Evolutionary conservation across 1,140 invertebrate species (phyloP), one percentile per base, ranked within the genome.

Genomic region (Trinorchestia longiramus): DNA sequence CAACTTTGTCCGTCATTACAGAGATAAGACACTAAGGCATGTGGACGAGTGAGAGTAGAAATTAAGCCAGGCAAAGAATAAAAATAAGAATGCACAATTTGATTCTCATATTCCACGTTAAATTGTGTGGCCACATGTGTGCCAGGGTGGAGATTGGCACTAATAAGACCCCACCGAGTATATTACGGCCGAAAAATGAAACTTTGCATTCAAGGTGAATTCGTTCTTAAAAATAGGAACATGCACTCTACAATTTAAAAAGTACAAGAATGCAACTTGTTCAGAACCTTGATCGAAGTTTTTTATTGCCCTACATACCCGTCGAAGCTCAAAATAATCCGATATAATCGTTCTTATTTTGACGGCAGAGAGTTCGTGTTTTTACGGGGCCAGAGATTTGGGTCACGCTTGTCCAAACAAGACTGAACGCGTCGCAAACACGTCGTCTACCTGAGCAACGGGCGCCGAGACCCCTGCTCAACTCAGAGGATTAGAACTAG

Each of bases 321-420:
- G 62, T 77, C 62, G 62, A 77, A 77, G 62, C 62, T 77, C 62
- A 77, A 77, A 77, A 77, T 77, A 77, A 77, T 77, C 62, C 62
- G 36, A 77, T 77, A 77, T 77, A 77, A 77, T 77, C 62, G 62
- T 28, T 77, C 62, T 77, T 77, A 77, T 77, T 77, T 77, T 77
- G 62, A 77, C 62, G 62, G 62, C 62, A 77, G 62, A 36, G 15
- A 36, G 62, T 77, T 28, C 15, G 62, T 77, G 62, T 77, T 77
- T 77, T 77, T 77, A 77, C 62, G 62, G 36, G n/a, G 62, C 62
- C 15, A 15, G 15, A 36, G 62, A 77, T 77, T 77, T 77, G 62
- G 62, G 62, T 77, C 62, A 77, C 62, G 62, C 62, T 77, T 77
- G 62, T 77, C 62, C 62, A 77, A 77, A 77, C 62, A 77, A 77